Percentiles rank a stretch among this genome's conserved stretches.
These are phyloP conservation scores for Leptobrachium leishanense DNA, from an alignment of 2,113 vertebrate genomes.

Conservation along the genomic window DNA sequence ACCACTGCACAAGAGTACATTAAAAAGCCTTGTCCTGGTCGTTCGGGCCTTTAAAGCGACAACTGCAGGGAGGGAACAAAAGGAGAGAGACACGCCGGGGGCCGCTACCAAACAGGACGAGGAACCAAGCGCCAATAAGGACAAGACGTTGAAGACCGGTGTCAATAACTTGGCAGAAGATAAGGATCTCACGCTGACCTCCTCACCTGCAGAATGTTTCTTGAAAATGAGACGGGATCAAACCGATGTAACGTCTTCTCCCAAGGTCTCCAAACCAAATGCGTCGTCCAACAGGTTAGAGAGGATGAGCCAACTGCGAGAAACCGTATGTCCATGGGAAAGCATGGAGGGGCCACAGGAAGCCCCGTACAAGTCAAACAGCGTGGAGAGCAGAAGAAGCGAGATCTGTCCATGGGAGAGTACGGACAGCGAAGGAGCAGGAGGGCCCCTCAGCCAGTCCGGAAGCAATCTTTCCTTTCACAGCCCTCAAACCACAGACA, in stretches of 20 bases:
- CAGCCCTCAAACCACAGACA: not conserved
- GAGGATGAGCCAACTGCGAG: conserved; percentile 46
- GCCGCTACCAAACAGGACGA: not conserved
- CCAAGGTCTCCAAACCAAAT: conserved; percentile 11
- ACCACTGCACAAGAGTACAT: conserved; percentile 3
- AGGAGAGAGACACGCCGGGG: conserved; percentile 12
- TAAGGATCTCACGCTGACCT: not conserved
- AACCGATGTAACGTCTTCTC: conserved; percentile 5
- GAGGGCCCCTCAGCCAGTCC: conserved; percentile 32
- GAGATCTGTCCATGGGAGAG: conserved; percentile 66
- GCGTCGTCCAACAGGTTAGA: conserved; percentile 42
- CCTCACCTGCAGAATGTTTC: not conserved
- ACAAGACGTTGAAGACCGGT: not conserved
- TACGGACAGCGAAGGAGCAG: not conserved
- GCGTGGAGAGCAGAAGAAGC: not conserved
- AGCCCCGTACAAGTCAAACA: fast-evolving
- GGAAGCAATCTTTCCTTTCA: conserved; percentile 32
- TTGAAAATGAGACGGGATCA: conserved; percentile 11
- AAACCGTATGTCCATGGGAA: conserved; percentile 50
- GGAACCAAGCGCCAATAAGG: not conserved
- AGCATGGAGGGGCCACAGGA: not conserved
- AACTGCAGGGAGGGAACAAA: conserved; percentile 51
- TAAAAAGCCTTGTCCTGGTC: conserved; percentile 60
- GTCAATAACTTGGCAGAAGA: conserved; percentile 14
- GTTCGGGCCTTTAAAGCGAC: conserved; percentile 61